Percentiles rank a stretch among this genome's conserved stretches.
These are phyloP conservation scores for Caenorhabditis wallacei DNA, from an alignment of 2,888 invertebrate genomes.

Conservation along the genomic window DNA sequence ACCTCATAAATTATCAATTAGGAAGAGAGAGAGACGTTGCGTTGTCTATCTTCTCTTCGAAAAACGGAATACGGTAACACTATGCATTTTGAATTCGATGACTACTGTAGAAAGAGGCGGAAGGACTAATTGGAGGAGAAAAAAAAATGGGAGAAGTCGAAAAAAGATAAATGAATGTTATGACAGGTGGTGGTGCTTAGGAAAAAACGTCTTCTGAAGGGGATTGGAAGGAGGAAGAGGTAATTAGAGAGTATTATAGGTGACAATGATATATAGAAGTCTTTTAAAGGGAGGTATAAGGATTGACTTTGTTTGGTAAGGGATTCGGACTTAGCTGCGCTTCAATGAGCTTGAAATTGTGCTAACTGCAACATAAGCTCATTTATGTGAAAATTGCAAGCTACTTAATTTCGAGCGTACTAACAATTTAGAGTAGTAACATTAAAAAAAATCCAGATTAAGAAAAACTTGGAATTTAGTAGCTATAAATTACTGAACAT, in stretches of 20 bases:
- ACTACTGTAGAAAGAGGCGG: constrained; percentile 34
- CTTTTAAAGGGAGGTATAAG: background rate
- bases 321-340: no score
- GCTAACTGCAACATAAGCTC: no score
- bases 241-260: background rate
- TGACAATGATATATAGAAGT: background rate
- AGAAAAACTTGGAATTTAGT: no score
- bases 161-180: constrained; percentile 61
- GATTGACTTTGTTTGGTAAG: no score
- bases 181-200: constrained; percentile 49
- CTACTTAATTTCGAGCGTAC: no score
- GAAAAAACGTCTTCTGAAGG: constrained; percentile 7
- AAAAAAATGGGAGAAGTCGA: no score
- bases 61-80: constrained; percentile 34
- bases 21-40: constrained; percentile 21
- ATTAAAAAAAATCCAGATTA: no score
- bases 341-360: no score
- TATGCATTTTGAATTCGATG: constrained; percentile 36
- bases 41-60: background rate
- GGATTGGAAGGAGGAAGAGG: background rate
- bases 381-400: no score
- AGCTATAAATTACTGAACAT: no score
- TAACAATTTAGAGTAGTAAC: no score
- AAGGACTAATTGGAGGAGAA: constrained; percentile 53
- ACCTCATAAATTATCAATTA: constrained; percentile 69